phyloP scores from a whole-genome alignment of 2,888 invertebrate genomes.

The Campoplex nolae region DNA sequence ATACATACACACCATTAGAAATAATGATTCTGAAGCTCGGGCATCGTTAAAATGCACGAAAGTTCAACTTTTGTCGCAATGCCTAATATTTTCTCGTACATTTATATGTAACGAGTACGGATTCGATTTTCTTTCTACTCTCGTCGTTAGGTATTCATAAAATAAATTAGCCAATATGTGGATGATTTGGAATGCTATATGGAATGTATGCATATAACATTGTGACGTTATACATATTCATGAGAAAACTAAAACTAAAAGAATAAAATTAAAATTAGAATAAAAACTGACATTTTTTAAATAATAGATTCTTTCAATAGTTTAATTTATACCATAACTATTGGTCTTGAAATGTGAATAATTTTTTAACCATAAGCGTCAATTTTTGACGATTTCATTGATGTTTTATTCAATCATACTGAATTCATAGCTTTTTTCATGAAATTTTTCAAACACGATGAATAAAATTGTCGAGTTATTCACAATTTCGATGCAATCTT shows the following conservation, averaged over 20 bases:
- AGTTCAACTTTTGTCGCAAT: not conserved
- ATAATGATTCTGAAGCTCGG: not conserved
- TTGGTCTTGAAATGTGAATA: not conserved
- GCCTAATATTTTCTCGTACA: not conserved
- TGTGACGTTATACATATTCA: not conserved
- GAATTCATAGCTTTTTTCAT: not conserved
- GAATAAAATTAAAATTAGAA: too few relatives aligned
- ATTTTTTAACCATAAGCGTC: too few relatives aligned
- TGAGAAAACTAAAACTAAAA: not conserved
- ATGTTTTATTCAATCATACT: not conserved
- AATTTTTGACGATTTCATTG: not conserved
- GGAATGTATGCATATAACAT: not conserved
- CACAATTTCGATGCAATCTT: too few relatives aligned
- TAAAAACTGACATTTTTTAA: not conserved
- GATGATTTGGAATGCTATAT: not conserved
- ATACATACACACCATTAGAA: not conserved
- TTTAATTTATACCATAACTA: not conserved
- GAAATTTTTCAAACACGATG: not conserved
- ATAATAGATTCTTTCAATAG: not conserved
- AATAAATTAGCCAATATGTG: not conserved
- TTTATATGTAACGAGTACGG: not conserved
- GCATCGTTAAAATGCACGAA: constrained; percentile 1
- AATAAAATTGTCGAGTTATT: not conserved
- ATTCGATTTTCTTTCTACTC: not conserved
- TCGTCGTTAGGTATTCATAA: not conserved